These are phyloP conservation scores for Spea hammondii DNA, from an alignment of 2,797 vertebrate species.

Conservation along the genomic window DNA sequence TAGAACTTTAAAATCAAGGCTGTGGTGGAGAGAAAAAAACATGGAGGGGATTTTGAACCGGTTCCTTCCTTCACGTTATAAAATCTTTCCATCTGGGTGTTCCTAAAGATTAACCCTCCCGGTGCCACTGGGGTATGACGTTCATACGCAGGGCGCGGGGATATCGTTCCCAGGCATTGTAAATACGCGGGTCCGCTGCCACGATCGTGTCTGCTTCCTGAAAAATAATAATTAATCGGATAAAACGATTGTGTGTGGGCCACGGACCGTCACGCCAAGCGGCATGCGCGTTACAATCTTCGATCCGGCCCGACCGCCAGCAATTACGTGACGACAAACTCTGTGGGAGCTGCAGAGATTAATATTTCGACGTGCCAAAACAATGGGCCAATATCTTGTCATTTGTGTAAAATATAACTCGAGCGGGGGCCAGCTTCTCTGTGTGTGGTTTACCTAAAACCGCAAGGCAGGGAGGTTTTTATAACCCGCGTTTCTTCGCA, in stretches of 20 bases:
- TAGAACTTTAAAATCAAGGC: too few species aligned
- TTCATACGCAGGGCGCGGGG: background rate
- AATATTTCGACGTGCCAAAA: conserved; percentile 37
- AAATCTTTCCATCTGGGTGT: too few species aligned
- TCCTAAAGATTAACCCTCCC: background rate
- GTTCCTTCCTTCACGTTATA: too few species aligned
- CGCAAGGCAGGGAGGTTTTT: conserved; percentile 43
- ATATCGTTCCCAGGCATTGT: background rate
- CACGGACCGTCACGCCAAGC: conserved; percentile 49
- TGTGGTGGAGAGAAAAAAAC: too few species aligned
- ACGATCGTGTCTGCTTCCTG: conserved; percentile 42
- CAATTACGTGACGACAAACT: conserved; percentile 33
- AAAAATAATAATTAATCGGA: conserved; percentile 39
- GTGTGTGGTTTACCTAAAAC: conserved; percentile 50
- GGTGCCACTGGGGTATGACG: background rate
- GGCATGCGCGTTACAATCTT: conserved; percentile 36
- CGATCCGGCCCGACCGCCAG: conserved; percentile 34
- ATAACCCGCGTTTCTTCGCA: conserved; percentile 18
- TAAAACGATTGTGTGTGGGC: conserved; percentile 54
- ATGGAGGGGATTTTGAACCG: too few species aligned
- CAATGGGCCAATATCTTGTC: conserved; percentile 48
- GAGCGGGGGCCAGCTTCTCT: conserved; percentile 36
- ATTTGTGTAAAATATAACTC: conserved; percentile 37
- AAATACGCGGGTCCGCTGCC: background rate
- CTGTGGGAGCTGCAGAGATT: conserved; percentile 11